Evolutionary conservation across 2,113 vertebrate genomes (phyloP), one percentile per base, ranked within the genome.

Genomic region (Athene cunicularia): DNA sequence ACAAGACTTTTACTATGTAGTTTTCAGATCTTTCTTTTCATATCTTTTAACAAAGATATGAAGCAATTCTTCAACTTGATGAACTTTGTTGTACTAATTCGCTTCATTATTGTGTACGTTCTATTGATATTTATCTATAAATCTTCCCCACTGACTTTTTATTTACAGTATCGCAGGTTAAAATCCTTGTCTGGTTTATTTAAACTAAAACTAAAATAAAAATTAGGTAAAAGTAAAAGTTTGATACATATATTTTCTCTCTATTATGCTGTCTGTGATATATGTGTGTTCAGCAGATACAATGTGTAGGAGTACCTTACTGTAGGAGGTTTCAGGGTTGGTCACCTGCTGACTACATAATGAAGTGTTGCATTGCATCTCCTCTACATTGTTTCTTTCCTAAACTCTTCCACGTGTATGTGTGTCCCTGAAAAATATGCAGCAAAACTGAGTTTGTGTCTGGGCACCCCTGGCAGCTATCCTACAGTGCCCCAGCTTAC

Each of bases 1-100:
- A 63, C 81, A 19, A 63, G 22, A 11, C 22, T 88, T 96, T 90
- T 82, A 21, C 27, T 82, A 59, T 37, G 6, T 37, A 85, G 35
- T 72, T 58, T 73, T 88, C 32, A 55, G 43, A 83, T 95, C 52
- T 73, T 90, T 95, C 63, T 24, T 41, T 93, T 52, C 16, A 60
- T 9, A 60, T 63, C 30, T 67, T 30, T 37, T 90, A 81, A 68
- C 93, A 93, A 88, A 55, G 37, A 37, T 37, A 37, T 7, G 37
- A 37, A 85, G 10, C 16, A 88, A 83, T 94, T 62, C 45, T 90
- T 97, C 79, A 94, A 85, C 77, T 56, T 93, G 81, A 95, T 83
- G 50, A 75, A 88, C 35, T 90, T 93, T 95, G 60, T 85, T 95
- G 33, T 90, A 85, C 82, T 93, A 95, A 89, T 94, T 88, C 15